phyloP scores from a whole-genome alignment of 92 coral and sea anemone genomes.

The Meandrina meandrites region DNA sequence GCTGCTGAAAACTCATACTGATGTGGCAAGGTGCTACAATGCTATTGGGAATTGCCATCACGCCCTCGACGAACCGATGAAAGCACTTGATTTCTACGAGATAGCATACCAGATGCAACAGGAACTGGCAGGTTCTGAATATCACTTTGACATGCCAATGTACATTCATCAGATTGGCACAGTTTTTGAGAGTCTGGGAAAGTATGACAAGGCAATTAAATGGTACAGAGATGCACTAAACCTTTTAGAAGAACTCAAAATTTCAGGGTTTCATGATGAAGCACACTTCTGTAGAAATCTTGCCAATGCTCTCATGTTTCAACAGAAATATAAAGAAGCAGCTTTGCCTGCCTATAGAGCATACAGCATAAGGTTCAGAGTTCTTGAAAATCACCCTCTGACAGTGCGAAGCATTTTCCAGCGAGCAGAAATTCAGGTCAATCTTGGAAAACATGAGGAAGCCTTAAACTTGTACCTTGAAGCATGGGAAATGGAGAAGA shows the following conservation, averaged over 20 bases:
- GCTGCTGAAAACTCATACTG: slow-evolving; percentile 21
- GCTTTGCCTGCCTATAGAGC: slow-evolving; percentile 55
- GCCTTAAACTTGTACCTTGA: slow-evolving; percentile 52
- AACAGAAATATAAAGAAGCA: slow-evolving; percentile 53
- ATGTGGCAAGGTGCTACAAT: slow-evolving; percentile 59
- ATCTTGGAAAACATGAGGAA: slow-evolving; percentile 17
- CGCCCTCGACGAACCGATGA: slow-evolving; percentile 21
- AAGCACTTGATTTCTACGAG: slow-evolving; percentile 38
- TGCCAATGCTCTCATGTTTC: slow-evolving; percentile 61
- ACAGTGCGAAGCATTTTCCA: slow-evolving; percentile 66
- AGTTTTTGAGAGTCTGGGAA: slow-evolving; percentile 41
- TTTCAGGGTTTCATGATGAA: slow-evolving; percentile 54
- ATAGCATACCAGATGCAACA: slow-evolving; percentile 42
- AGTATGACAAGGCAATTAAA: slow-evolving; percentile 51
- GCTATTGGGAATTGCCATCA: slow-evolving; percentile 67
- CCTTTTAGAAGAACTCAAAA: slow-evolving; percentile 48
- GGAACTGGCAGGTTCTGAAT: slow-evolving; percentile 35
- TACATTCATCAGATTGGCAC: slow-evolving; percentile 63
- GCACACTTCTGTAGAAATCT: slow-evolving; percentile 61
- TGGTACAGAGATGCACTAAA: slow-evolving; percentile 50
- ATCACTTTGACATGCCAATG: slow-evolving; percentile 67
- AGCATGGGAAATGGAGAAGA: slow-evolving; percentile 70
- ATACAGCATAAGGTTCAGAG: slow-evolving; percentile 42
- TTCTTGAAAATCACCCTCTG: slow-evolving; percentile 54
- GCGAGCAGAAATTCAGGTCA: slow-evolving; percentile 59